Percentiles rank a stretch among this genome's conserved stretches.
Conservation (phyloP, 2,888 invertebrate species). For the Sclerodermus sp. region DNA sequence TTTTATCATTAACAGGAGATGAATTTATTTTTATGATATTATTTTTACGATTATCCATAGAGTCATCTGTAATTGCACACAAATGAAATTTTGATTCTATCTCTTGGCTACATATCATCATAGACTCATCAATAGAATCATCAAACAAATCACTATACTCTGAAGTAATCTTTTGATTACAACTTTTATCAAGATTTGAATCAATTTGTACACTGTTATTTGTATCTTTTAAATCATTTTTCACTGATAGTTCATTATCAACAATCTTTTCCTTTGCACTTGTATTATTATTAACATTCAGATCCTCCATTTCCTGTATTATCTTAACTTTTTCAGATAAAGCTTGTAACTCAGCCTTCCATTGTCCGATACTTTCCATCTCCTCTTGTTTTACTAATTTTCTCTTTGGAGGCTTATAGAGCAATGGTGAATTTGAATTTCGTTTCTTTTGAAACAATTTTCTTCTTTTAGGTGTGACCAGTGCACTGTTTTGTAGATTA, state of each 20-base stretch:
- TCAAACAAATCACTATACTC: slow-evolving; percentile 39
- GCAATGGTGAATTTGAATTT: slow-evolving; percentile 39
- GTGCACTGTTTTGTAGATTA: background rate
- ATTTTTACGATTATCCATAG: too few species aligned
- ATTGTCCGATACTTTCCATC: slow-evolving; percentile 34
- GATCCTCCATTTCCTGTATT: slow-evolving; percentile 10
- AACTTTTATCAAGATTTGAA: background rate
- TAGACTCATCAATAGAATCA: slow-evolving; percentile 40
- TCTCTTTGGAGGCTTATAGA: slow-evolving; percentile 37
- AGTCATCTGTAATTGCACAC: background rate
- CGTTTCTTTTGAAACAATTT: slow-evolving; percentile 35
- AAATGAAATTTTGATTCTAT: slow-evolving; percentile 37
- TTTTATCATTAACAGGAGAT: slow-evolving; percentile 7
- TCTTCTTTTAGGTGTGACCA: slow-evolving; percentile 36
- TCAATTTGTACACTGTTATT: background rate
- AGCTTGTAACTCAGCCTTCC: slow-evolving; percentile 38
- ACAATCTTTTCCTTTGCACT: background rate
- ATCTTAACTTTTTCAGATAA: slow-evolving; percentile 32
- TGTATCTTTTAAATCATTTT: slow-evolving; percentile 4
- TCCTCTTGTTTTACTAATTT: slow-evolving; percentile 34
- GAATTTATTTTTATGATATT: too few species aligned
- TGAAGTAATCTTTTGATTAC: slow-evolving; percentile 15
- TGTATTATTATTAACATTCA: background rate
- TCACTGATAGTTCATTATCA: background rate
- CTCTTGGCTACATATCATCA: slow-evolving; percentile 45